phyloP scores from a whole-genome alignment of 2,888 invertebrate species.

The Troilus luridus region DNA sequence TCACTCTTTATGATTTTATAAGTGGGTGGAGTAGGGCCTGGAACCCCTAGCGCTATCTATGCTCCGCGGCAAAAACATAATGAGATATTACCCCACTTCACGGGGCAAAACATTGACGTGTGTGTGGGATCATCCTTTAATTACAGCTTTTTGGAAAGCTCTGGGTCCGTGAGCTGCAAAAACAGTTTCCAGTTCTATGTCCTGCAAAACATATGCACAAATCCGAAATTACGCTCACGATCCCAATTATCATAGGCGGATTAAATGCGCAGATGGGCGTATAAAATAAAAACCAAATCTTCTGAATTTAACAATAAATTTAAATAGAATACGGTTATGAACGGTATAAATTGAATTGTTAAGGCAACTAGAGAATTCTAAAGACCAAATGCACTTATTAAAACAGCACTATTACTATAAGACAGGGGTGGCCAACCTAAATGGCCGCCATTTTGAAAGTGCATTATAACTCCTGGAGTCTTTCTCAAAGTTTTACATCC shows the following conservation, averaged over 20 bases:
- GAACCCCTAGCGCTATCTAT: background rate
- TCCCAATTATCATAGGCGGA: background rate
- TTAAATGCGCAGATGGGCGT: background rate
- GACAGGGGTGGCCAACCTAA: too few species aligned
- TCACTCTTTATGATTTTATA: slow-evolving; percentile 24
- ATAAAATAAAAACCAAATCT: background rate
- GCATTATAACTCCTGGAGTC: too few species aligned
- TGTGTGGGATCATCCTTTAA: slow-evolving; percentile 15
- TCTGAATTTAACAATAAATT: background rate
- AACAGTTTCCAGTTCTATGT: background rate
- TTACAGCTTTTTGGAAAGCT: background rate
- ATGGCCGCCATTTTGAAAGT: too few species aligned
- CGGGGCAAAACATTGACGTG: slow-evolving; percentile 1
- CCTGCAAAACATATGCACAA: slow-evolving; percentile 1
- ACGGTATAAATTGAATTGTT: too few species aligned
- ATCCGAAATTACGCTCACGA: background rate
- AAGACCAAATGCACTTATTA: too few species aligned
- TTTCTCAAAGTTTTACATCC: too few species aligned
- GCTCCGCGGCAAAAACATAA: background rate
- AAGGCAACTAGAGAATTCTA: too few species aligned
- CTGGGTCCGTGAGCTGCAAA: background rate
- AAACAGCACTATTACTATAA: too few species aligned
- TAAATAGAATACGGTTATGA: too few species aligned
- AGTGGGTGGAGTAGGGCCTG: background rate
- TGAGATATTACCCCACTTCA: background rate